Percentiles rank a stretch among this genome's conserved stretches.
phyloP scores from a whole-genome alignment of 1,140 invertebrate species.

The Orius insidiosus region DNA sequence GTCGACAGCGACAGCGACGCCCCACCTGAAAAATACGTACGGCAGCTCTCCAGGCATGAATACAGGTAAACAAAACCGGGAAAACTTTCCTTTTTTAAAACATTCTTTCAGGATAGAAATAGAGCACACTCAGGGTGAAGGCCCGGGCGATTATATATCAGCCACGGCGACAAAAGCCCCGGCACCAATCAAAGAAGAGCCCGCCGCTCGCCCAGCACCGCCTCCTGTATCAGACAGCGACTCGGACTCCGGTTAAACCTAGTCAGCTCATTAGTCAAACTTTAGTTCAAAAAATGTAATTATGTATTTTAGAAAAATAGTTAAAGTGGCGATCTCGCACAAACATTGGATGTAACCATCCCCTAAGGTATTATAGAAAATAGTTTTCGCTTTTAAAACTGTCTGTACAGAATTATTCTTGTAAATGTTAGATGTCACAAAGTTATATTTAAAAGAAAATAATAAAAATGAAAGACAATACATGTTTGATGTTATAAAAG shows the following conservation, averaged over 20 bases:
- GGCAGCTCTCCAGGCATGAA: slow-evolving; percentile 90
- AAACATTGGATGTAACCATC: neutral
- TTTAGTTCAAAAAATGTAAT: no score
- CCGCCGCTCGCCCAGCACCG: slow-evolving; percentile 21
- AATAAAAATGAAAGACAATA: neutral
- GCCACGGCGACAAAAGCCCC: slow-evolving; percentile 36
- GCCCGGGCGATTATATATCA: slow-evolving; percentile 53
- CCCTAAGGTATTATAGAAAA: neutral
- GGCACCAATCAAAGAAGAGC: slow-evolving; percentile 23
- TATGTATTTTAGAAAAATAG: no score
- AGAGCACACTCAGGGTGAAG: slow-evolving; percentile 59
- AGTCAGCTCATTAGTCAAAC: neutral
- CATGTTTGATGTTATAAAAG: neutral
- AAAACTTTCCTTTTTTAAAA: neutral
- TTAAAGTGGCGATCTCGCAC: no score
- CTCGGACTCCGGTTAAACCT: slow-evolving; percentile 27
- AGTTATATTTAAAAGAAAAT: no score
- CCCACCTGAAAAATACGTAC: slow-evolving; percentile 96
- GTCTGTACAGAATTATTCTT: neutral
- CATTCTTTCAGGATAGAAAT: slow-evolving; percentile 51
- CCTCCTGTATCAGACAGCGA: slow-evolving; percentile 28
- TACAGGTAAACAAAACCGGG: slow-evolving; percentile 62
- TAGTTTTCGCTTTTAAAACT: neutral
- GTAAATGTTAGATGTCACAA: no score
- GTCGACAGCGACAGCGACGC: slow-evolving; percentile 74